These are phyloP conservation scores for Amphipyra tragopoginis DNA, from an alignment of 2,888 invertebrate species.

Conservation along the genomic window DNA sequence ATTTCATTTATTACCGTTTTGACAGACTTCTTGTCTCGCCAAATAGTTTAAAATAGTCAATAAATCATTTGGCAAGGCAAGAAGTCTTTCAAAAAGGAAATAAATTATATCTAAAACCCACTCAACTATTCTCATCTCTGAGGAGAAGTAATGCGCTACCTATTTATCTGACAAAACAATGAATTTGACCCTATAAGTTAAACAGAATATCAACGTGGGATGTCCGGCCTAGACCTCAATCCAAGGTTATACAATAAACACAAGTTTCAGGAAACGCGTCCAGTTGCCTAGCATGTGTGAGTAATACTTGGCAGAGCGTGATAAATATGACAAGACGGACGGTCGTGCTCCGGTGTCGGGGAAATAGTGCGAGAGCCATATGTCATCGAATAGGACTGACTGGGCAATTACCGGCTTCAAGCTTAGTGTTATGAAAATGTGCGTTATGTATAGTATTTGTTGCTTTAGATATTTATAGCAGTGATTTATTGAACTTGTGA, in stretches of 20 bases:
- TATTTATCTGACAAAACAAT: too few species aligned
- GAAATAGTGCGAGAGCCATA: conserved; percentile 15
- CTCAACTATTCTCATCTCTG: too few species aligned
- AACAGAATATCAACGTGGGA: conserved; percentile 23
- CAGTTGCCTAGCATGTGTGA: conserved; percentile 38
- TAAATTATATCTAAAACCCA: too few species aligned
- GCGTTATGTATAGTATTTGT: not conserved
- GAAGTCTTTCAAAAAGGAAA: too few species aligned
- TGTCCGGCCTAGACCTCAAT: conserved; percentile 27
- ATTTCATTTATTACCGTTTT: too few species aligned
- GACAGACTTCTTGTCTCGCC: too few species aligned
- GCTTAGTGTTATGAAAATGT: not conserved
- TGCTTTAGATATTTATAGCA: too few species aligned
- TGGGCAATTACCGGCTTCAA: conserved; percentile 5
- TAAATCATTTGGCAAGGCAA: too few species aligned
- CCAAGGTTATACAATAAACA: conserved; percentile 50
- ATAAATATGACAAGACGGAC: conserved; percentile 38
- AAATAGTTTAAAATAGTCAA: too few species aligned
- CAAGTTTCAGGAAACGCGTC: conserved; percentile 63
- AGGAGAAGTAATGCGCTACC: too few species aligned
- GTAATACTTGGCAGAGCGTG: conserved; percentile 57
- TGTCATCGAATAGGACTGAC: conserved; percentile 11
- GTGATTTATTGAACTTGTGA: too few species aligned
- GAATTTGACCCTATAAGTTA: not conserved
- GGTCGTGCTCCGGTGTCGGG: conserved; percentile 12